These are phyloP conservation scores for Orthonevra nobilis DNA, from an alignment of 2,888 invertebrate species.

Conservation along the genomic window DNA sequence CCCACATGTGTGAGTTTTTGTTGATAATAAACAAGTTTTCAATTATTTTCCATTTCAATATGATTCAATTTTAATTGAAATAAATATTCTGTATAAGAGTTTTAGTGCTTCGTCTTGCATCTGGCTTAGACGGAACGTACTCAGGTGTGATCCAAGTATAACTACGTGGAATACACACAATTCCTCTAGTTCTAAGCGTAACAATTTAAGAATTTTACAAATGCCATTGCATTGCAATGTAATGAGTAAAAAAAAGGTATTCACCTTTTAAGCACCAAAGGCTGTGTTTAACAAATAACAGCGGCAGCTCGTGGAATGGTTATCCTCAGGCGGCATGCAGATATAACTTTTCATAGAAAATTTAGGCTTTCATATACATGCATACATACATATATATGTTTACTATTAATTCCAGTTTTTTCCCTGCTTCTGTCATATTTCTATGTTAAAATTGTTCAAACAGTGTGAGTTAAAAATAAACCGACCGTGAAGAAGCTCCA, in stretches of 20 bases:
- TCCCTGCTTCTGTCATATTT: conserved; percentile 19
- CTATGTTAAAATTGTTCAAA: conserved; percentile 29
- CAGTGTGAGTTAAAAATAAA: conserved; percentile 25
- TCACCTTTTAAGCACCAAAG: conserved; percentile 43
- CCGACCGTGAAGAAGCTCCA: background rate
- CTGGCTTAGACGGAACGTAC: conserved; percentile 9
- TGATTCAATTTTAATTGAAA: conserved; percentile 56
- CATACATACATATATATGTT: conserved; percentile 34
- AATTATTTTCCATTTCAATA: conserved; percentile 66
- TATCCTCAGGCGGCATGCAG: conserved; percentile 36
- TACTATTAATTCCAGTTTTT: conserved; percentile 4
- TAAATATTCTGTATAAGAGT: conserved; percentile 35
- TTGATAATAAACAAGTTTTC: conserved; percentile 61
- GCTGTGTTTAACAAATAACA: no score
- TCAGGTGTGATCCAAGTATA: conserved; percentile 30
- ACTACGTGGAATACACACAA: no score
- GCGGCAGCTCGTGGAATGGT: conserved; percentile 10
- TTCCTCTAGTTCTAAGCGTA: no score
- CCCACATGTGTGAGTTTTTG: no score
- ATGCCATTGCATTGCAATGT: conserved; percentile 32
- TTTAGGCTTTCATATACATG: no score
- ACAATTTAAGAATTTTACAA: no score
- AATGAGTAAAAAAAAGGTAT: conserved; percentile 48
- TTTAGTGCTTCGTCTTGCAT: background rate
- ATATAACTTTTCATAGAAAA: conserved; percentile 41